A percentile compares a stretch with the other conserved stretches of the same genome.
These are phyloP conservation scores for Dinothrombium tinctorium DNA, from an alignment of 1,140 invertebrate genomes.

Conservation along the genomic window DNA sequence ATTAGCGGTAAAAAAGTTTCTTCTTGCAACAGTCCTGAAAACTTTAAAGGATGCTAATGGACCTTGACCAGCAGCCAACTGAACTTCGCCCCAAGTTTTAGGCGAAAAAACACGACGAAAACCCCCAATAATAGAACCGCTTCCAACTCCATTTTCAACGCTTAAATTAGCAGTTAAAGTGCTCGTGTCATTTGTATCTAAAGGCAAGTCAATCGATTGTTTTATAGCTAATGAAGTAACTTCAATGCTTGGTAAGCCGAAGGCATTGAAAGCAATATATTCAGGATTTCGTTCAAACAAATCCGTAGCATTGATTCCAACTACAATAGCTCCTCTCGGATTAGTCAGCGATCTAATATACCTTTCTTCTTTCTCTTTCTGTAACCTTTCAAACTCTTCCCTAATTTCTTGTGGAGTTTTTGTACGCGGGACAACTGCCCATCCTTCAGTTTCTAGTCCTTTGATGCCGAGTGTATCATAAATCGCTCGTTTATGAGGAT, in stretches of 20 bases:
- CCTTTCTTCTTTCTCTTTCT: constrained; percentile 41
- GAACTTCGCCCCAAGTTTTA: constrained; percentile 49
- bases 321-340: constrained; percentile 50
- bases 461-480: constrained; percentile 50
- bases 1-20: constrained; percentile 14
- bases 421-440: constrained; percentile 59
- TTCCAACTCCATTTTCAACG: constrained; percentile 60
- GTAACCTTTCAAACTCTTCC: constrained; percentile 71
- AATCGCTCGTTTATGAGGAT: constrained; percentile 50
- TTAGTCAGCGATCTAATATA: constrained; percentile 63
- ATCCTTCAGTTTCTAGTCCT: constrained; percentile 67
- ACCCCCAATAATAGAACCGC: constrained; percentile 44
- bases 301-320: constrained; percentile 77
- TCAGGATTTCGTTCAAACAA: constrained; percentile 36
- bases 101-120: constrained; percentile 47
- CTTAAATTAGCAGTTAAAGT: constrained; percentile 36
- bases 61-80: constrained; percentile 45
- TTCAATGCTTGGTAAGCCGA: constrained; percentile 48
- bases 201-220: constrained; percentile 74
- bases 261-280: neutral
- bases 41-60: constrained; percentile 42
- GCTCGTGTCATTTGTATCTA: constrained; percentile 56
- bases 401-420: constrained; percentile 77
- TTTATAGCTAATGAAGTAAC: constrained; percentile 68
- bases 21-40: constrained; percentile 39